These are phyloP conservation scores for Theristus sp. DNA, from an alignment of 2,888 invertebrate species.

Conservation along the genomic window DNA sequence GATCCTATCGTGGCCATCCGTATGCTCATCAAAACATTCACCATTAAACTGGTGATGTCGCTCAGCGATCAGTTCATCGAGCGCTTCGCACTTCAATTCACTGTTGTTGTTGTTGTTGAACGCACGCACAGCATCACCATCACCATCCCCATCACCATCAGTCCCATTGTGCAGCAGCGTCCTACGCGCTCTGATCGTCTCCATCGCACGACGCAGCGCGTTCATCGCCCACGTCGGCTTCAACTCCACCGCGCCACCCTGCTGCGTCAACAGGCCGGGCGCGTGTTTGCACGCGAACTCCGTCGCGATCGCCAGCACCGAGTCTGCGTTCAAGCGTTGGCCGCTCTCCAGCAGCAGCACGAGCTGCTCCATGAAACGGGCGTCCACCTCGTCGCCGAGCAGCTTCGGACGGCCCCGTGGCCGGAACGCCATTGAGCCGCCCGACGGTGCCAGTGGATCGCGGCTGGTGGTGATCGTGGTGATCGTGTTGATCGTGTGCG, in stretches of 20 bases:
- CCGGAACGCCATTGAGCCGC: no score
- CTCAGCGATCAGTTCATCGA: no score
- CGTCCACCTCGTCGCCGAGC: constrained; percentile 22
- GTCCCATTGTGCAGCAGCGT: background rate
- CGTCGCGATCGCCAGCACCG: constrained; percentile 30
- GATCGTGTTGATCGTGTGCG: no score
- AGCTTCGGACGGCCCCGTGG: constrained; percentile 23
- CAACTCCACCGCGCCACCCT: constrained; percentile 31
- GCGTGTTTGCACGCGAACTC: constrained; percentile 29
- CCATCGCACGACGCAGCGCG: constrained; percentile 16
- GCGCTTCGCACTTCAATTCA: no score
- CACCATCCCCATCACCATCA: no score
- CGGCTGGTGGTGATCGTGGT: no score
- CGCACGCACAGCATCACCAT: no score
- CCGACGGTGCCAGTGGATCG: no score
- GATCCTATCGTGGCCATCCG: no score
- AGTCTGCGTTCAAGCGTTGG: constrained; percentile 17
- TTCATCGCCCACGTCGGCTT: constrained; percentile 33
- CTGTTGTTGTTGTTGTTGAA: no score
- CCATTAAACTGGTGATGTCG: no score
- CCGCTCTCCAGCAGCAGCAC: background rate
- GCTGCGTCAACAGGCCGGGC: constrained; percentile 30
- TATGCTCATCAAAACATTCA: no score
- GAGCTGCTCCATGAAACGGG: background rate
- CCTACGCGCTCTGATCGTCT: background rate